Percentiles rank a stretch among this genome's conserved stretches.
These are phyloP conservation scores for Gnathonemus longibarbis DNA, from an alignment of 2,113 vertebrate genomes.

Conservation along the genomic window DNA sequence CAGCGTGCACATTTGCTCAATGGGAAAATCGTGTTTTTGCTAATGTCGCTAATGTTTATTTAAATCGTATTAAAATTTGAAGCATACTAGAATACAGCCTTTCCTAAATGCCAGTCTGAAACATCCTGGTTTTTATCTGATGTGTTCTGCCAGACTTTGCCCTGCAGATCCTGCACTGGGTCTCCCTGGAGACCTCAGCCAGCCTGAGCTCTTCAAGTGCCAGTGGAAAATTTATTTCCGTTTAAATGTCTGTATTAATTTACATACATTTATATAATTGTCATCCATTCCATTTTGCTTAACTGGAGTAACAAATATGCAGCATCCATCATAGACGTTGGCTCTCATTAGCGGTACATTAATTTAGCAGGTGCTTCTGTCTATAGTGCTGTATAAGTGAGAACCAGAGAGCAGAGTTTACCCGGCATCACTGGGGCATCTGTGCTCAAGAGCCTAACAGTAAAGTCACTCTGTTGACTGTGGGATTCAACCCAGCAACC, in stretches of 20 bases:
- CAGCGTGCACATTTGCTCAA: background rate
- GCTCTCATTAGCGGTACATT: background rate
- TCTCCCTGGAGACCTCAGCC: background rate
- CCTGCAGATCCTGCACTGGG: background rate
- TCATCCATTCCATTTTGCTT: constrained; percentile 2
- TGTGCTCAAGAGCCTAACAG: background rate
- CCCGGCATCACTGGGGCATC: background rate
- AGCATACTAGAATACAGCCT: background rate
- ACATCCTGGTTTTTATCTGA: background rate
- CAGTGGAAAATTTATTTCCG: background rate
- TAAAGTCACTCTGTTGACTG: background rate
- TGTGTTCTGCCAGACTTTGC: background rate
- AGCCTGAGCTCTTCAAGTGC: background rate
- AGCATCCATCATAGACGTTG: background rate
- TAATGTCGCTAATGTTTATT: background rate
- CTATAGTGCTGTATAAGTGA: background rate
- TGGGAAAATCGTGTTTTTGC: background rate
- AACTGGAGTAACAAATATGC: background rate
- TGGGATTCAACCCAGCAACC: background rate
- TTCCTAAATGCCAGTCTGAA: background rate
- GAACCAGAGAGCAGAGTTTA: background rate
- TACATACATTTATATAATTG: background rate
- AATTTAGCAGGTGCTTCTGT: background rate
- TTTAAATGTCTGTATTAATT: constrained; percentile 2
- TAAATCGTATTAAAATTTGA: background rate